Evolutionary conservation across 2,797 vertebrate genomes (phyloP), one percentile per base, ranked within the genome.

Genomic region (Danio tinwini): DNA sequence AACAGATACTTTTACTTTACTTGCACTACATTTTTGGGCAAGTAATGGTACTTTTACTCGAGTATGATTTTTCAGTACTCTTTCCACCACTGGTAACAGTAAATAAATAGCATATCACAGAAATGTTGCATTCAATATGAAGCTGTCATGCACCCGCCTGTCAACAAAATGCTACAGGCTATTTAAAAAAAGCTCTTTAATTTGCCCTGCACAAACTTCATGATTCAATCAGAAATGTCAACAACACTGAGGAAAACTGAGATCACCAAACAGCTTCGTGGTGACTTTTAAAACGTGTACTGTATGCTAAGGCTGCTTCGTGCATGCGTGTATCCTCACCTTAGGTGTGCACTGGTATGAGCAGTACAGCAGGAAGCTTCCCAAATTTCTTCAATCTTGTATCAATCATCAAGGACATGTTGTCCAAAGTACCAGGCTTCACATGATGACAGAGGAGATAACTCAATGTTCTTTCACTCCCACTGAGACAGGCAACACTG

Each of bases 381-480:
- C 21, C 7, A 68, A 29, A 71, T 21, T 6, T 55, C 10, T 47
- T 53, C 17, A 45, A 47, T 47, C n/a, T 45, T 42, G 11, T 59
- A 61, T 83, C 78, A 37, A 40, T 80, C 77, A 68, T 58, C 73
- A 73, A 45, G 19, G 37, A 62, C 53, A 37, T 42, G 61, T 42
- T 56, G 74, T 78, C 81, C 71, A 49, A 52, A 67, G 71, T 9
- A 52, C 1, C 29, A 39, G 5, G 19, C 63, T 73, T 83, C 67
- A 77, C 73, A 68, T 75, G 67, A 40, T 40, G 50, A 75, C 59
- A 68, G 73, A 81, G 39, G 55, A 73, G 58, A 73, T 76, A 76
- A 73, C 74, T 74, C 45, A 42, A 56, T 71, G 55, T 77, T 83
- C 68, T 62, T 47, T 13, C 21, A 62, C 67, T 19, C 70, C 47